Percentiles rank a stretch among this genome's conserved stretches.
phyloP scores from a whole-genome alignment of 2,888 invertebrate species.

The Perithous albicinctus region DNA sequence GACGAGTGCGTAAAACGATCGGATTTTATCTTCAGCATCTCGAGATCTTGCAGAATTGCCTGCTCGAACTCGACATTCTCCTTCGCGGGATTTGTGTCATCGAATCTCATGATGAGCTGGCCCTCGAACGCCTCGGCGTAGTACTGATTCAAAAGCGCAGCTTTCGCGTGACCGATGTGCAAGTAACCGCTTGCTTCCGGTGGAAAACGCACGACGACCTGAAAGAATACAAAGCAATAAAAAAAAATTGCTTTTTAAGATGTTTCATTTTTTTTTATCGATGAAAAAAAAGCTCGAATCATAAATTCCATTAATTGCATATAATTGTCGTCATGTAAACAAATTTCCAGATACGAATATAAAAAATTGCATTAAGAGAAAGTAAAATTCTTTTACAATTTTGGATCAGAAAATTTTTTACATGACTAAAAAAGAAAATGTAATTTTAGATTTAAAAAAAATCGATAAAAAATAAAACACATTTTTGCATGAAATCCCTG shows the following conservation, averaged over 20 bases:
- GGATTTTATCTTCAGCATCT: constrained; percentile 95
- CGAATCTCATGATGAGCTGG: constrained; percentile 98
- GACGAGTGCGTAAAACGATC: constrained; percentile 98
- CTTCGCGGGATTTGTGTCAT: constrained; percentile 99
- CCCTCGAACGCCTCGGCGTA: constrained; percentile 97
- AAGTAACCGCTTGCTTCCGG: constrained; percentile 99
- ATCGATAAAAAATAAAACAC: no score
- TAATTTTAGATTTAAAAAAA: no score
- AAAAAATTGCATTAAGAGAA: no score
- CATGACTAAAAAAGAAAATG: no score
- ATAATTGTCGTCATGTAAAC: no score
- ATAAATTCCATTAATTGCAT: no score
- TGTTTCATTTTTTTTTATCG: no score
- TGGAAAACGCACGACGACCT: constrained; percentile 97
- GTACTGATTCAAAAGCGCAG: constrained; percentile 98
- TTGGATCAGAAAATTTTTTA: no score
- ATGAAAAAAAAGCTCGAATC: no score
- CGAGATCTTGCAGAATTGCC: constrained; percentile 97
- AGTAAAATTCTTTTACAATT: no score
- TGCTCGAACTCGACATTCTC: constrained; percentile 98
- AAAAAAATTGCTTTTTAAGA: neutral
- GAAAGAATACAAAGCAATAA: neutral
- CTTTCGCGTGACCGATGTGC: constrained; percentile 99
- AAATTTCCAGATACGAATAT: no score
- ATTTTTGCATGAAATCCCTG: no score